Evolutionary conservation across 2,113 vertebrate species (phyloP), one percentile per base, ranked within the genome.

Genomic region (Sylvietta virens): DNA sequence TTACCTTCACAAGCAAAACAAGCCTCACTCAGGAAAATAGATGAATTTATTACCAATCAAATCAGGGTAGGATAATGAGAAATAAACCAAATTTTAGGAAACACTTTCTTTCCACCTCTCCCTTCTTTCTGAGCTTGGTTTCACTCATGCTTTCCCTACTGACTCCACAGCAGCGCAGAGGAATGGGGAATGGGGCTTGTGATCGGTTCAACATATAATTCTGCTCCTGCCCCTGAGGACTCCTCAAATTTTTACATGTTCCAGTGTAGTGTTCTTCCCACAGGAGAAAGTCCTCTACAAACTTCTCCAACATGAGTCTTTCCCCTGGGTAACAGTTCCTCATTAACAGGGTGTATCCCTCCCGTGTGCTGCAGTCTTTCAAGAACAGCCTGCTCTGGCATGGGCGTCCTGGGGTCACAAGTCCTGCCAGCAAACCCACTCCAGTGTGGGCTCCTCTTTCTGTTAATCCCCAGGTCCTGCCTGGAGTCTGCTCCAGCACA

Each of bases 311-410:
- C 1, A 4, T 10, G 16, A 39, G 2, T n/a, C 16, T 18, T 50
- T 69, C 11, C 20, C 19, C 20, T 7, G 27, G 26, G 23, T 42
- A 45, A 28, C 28, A 70, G 28, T 20, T 69, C 28, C 37, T 61
- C 9, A 4, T 20, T 13, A 44, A n/a, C 28, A 39, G 6, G 4
- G 18, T 37, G 15, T 4, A 23, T 48, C 22, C 18, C 37, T 54
- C 19, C 45, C 39, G 23, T 7, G 10, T 11, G 10, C 18, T 15
- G 14, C 31, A 61, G 31, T 1, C 13, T 19, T 67, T 61, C 31
- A 42, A 61, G 40, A 54, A 0, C 47, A 67, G 35, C 12, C 27
- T 42, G 23, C 9, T 67, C 61, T 47, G 37, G 9, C 0, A 0
- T 44, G 16, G 13, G 19, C 9, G 16, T 26, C 27, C 22, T 28